Evolutionary conservation across 2,113 vertebrate genomes (phyloP).

Genomic region (Cairina moschata): DNA sequence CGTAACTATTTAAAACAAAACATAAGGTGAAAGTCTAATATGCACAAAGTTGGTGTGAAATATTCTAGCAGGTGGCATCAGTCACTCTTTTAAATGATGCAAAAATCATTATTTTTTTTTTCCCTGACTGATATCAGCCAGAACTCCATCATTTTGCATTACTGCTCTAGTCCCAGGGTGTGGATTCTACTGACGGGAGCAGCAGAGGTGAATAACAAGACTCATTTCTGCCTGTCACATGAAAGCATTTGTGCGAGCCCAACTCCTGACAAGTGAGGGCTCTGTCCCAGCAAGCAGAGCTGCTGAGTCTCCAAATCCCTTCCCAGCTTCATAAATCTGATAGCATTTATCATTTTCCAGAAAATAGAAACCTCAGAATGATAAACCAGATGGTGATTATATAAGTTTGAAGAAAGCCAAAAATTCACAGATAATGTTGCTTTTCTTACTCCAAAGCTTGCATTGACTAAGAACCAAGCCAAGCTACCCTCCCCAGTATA

Average conservation of each 20-base stretch:
- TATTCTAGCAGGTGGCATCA: not conserved
- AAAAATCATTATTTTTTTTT: not conserved
- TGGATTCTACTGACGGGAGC: not conserved
- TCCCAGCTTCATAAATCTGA: not conserved
- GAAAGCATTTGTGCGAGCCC: not conserved
- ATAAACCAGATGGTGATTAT: not conserved
- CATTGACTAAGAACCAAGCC: not conserved
- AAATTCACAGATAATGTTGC: not conserved
- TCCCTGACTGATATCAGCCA: not conserved
- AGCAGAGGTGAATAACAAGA: not conserved
- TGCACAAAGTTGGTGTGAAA: not conserved
- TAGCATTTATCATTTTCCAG: not conserved
- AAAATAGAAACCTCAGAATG: not conserved
- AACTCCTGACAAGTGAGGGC: not conserved
- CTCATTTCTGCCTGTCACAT: not conserved
- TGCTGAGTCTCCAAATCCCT: not conserved
- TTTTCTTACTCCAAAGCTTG: not conserved
- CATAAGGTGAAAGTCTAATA: not conserved
- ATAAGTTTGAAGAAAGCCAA: not conserved
- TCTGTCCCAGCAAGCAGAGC: not conserved
- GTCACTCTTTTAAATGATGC: not conserved
- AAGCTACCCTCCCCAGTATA: fast-evolving
- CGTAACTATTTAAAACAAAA: not conserved
- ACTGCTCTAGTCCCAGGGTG: not conserved
- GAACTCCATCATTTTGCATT: not conserved